Conservation (phyloP, 1,140 invertebrate species). For the Lasioglossum albipes region DNA sequence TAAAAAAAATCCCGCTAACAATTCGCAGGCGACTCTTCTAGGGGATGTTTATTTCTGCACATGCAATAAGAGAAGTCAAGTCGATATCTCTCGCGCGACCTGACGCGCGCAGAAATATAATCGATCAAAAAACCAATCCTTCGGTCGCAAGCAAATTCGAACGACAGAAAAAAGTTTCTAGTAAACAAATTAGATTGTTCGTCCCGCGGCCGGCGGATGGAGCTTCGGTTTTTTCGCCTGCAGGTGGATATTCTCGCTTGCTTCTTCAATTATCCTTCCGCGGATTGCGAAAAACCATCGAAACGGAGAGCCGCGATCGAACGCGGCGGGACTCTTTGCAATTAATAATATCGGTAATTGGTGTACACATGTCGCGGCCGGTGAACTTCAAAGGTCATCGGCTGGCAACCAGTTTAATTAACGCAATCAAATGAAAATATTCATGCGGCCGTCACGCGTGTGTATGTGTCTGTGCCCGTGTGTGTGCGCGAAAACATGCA, state of each 20-base stretch:
- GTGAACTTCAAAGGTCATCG: slow-evolving; percentile 74
- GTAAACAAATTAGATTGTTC: background rate
- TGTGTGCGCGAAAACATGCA: slow-evolving; percentile 14
- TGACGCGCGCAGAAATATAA: background rate
- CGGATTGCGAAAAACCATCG: slow-evolving; percentile 15
- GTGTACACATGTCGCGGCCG: slow-evolving; percentile 59
- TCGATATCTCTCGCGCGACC: no score
- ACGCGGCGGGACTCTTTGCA: slow-evolving; percentile 61
- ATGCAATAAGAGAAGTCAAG: no score
- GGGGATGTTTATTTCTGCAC: no score
- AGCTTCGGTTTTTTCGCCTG: background rate
- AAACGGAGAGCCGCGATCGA: slow-evolving; percentile 25
- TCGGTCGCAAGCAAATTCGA: background rate
- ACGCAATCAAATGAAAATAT: slow-evolving; percentile 77
- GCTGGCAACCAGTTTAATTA: slow-evolving; percentile 72
- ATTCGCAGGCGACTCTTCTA: no score
- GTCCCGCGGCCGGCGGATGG: background rate
- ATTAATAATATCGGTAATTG: slow-evolving; percentile 70
- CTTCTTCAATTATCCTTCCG: slow-evolving; percentile 32
- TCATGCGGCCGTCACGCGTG: slow-evolving; percentile 52
- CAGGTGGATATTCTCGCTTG: background rate
- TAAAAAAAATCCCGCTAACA: no score
- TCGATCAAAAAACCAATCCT: background rate
- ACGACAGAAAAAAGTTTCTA: no score
- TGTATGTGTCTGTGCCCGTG: slow-evolving; percentile 7